Percentiles rank a stretch among this genome's conserved stretches.
These are phyloP conservation scores for Heterodera schachtii DNA, from an alignment of 1,140 invertebrate species.

Conservation along the genomic window DNA sequence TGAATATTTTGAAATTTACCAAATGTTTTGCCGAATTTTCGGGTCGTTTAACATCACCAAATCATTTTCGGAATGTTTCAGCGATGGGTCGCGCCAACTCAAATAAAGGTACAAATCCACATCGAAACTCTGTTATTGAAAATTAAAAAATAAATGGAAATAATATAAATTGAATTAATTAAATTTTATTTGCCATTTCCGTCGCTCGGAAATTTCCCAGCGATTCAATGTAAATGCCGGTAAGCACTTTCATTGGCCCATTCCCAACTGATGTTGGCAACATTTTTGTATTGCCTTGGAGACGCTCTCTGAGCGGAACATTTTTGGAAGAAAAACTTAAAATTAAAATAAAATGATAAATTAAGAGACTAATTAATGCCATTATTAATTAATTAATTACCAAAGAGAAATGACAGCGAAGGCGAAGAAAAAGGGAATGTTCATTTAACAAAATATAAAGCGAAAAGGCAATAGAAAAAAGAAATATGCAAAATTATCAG, in stretches of 20 bases:
- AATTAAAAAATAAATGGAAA: slow-evolving; percentile 18
- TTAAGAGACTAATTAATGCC: too few species aligned
- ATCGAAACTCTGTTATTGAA: slow-evolving; percentile 53
- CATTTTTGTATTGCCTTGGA: slow-evolving; percentile 37
- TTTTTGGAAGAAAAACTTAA: neutral
- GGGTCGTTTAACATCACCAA: slow-evolving; percentile 60
- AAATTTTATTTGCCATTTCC: slow-evolving; percentile 19
- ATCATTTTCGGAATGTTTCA: slow-evolving; percentile 53
- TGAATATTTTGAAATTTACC: slow-evolving; percentile 34
- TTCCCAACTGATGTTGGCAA: slow-evolving; percentile 23
- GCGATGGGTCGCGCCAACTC: slow-evolving; percentile 53
- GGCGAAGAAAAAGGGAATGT: too few species aligned
- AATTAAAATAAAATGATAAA: neutral
- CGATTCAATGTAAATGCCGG: slow-evolving; percentile 59
- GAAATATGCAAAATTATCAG: too few species aligned
- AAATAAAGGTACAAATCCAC: slow-evolving; percentile 64
- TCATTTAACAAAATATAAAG: too few species aligned
- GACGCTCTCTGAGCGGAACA: slow-evolving; percentile 20
- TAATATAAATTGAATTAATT: neutral
- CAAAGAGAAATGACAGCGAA: neutral
- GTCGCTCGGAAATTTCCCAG: slow-evolving; percentile 48
- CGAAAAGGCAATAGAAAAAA: too few species aligned
- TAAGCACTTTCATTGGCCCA: slow-evolving; percentile 47
- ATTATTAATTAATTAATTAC: neutral
- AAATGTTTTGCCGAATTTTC: slow-evolving; percentile 55